Evolutionary conservation across 2,888 invertebrate genomes (phyloP), one percentile per base, ranked within the genome.

Genomic region (Aquatica leii): DNA sequence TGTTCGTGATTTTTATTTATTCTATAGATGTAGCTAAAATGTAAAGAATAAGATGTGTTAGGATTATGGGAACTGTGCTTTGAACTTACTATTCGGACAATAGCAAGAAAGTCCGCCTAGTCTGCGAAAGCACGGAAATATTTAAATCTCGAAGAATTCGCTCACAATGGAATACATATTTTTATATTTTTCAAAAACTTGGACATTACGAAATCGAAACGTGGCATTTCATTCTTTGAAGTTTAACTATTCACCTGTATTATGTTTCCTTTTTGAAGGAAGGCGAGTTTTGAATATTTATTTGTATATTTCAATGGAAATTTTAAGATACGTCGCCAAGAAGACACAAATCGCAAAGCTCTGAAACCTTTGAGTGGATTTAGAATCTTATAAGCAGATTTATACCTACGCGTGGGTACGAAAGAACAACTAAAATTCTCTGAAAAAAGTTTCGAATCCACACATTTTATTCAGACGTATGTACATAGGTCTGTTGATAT

Each of bases 91-190:
- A 48, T 48, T 70, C 63, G 70, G 70, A 73, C 72, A 74, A 72
- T 73, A 68, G 71, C 61, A 60, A 46, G 62, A 59, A 67, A 65
- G 65, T 62, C 67, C 67, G 68, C 4, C 2, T 66, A 69, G 69
- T 60, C 61, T 48, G 71, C 73, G 72, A 73, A 74, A 73, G 72
- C 71, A 50, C 24, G 49, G 51, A 58, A 61, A 76, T 76, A 76
- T 77, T 77, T 76, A 77, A 77, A 77, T 77, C 75, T 66, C 67
- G 69, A 62, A 59, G 59, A 59, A 50, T 55, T 63, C 63, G 46
- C 24, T 69, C 69, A 77, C 77, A 77, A 77, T 76, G 72, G 73
- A 71, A 74, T 76, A 77, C 77, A 77, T 76, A 78, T 77, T 77
- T 77, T 77, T 76, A 74, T 76, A 77, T 77, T 77, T 73, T 53